A percentile compares a stretch with the other conserved stretches of the same genome.
These are phyloP conservation scores for Gopherus evgoodei DNA, from an alignment of 2,113 vertebrate species.

Conservation along the genomic window DNA sequence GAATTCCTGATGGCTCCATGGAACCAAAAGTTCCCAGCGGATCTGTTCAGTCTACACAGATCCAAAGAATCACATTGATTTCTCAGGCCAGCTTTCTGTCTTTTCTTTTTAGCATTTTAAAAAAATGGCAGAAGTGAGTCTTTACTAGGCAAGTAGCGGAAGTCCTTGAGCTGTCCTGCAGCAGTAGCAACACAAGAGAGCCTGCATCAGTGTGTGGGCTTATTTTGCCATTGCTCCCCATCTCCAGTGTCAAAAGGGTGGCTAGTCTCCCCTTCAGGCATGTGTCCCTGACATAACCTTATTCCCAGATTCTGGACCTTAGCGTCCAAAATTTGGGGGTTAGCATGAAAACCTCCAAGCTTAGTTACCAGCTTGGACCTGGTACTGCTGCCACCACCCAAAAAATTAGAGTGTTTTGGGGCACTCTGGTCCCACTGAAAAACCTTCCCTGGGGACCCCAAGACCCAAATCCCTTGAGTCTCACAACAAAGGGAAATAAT, in stretches of 20 bases:
- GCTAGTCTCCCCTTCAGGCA: background rate
- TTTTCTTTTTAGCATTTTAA: background rate
- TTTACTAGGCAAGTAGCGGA: background rate
- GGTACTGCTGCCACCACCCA: too few species aligned
- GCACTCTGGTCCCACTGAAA: too few species aligned
- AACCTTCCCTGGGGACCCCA: too few species aligned
- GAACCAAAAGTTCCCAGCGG: background rate
- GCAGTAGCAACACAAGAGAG: background rate
- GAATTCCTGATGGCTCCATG: fast-evolving
- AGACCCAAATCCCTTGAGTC: too few species aligned
- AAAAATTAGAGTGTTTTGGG: too few species aligned
- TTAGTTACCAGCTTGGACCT: too few species aligned
- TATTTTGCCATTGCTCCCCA: background rate
- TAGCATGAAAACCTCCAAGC: too few species aligned
- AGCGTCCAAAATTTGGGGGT: too few species aligned
- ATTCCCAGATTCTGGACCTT: too few species aligned
- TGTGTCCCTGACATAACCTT: too few species aligned
- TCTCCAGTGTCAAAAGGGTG: background rate
- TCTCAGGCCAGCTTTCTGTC: background rate
- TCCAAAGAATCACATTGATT: background rate
- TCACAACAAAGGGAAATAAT: too few species aligned
- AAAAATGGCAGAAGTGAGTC: background rate
- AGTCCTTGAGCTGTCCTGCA: background rate
- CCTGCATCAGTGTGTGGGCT: background rate
- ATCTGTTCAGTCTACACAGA: background rate